Conservation (phyloP, 35 echinoderm and acorn worm genomes). For the Apostichopus californicus region DNA sequence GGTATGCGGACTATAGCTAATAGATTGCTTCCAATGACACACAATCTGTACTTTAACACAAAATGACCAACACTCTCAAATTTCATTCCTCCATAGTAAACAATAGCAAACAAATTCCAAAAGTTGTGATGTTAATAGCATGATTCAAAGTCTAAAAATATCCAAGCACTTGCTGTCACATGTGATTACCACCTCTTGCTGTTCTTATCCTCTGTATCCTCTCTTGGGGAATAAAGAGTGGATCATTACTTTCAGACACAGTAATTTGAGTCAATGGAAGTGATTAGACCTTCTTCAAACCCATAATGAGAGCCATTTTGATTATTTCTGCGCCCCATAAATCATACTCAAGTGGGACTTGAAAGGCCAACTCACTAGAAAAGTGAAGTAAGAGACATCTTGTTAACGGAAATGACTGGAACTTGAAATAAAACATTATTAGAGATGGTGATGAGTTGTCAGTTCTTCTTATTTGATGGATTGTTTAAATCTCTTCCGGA, state of each 20-base stretch:
- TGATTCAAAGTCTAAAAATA: no score
- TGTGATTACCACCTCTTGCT: neutral
- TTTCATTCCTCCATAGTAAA: no score
- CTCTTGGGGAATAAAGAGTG: neutral
- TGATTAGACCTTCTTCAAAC: neutral
- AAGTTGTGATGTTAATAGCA: no score
- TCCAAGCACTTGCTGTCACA: neutral
- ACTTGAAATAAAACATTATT: slow-evolving; percentile 2
- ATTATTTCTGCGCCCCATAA: neutral
- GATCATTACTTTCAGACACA: neutral
- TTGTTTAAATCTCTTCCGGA: neutral
- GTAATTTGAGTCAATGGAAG: neutral
- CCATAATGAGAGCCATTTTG: neutral
- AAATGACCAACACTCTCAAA: no score
- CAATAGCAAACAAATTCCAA: no score
- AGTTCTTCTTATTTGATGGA: neutral
- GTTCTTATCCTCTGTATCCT: neutral
- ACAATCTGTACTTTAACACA: no score
- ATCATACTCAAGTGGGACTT: neutral
- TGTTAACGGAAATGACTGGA: neutral
- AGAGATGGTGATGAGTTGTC: neutral
- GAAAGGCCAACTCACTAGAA: neutral
- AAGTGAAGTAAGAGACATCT: neutral
- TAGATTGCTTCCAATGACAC: no score
- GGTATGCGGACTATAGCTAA: no score